These are phyloP conservation scores for Rachycentron canadum DNA, from an alignment of 2,797 vertebrate genomes.

Conservation along the genomic window DNA sequence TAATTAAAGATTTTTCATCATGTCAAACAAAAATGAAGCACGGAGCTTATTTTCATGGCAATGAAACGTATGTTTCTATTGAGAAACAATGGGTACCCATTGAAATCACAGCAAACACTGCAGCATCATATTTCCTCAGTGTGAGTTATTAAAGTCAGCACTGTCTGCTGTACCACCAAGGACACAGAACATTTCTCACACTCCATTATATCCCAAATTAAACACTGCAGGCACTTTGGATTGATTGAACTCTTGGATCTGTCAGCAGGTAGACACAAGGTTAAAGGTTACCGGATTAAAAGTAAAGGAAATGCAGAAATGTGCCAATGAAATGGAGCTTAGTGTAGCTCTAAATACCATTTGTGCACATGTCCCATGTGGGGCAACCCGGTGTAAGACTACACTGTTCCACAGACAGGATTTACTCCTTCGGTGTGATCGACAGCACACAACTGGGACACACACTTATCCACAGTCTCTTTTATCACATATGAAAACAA, in stretches of 20 bases:
- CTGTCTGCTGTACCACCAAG: conserved; percentile 42
- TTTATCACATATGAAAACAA: conserved; percentile 34
- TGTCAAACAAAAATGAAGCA: neutral
- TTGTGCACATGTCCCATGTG: conserved; percentile 68
- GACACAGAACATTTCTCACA: conserved; percentile 45
- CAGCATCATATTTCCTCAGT: conserved; percentile 44
- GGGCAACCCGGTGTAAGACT: conserved; percentile 62
- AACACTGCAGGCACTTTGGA: conserved; percentile 40
- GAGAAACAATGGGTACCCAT: conserved; percentile 38
- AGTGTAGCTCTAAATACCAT: conserved; percentile 60
- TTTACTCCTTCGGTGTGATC: conserved; percentile 53
- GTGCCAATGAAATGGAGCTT: conserved; percentile 62
- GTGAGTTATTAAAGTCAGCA: conserved; percentile 46
- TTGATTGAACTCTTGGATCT: conserved; percentile 39
- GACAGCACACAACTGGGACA: conserved; percentile 70
- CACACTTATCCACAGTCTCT: conserved; percentile 10
- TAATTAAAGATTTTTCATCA: neutral
- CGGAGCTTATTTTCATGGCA: neutral
- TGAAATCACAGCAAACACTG: conserved; percentile 31
- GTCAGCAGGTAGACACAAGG: conserved; percentile 39
- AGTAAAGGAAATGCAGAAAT: conserved; percentile 62
- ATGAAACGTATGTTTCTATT: conserved; percentile 7
- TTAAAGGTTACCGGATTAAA: conserved; percentile 45
- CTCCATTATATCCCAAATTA: conserved; percentile 49
- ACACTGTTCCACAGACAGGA: conserved; percentile 58